Base-by-base conservation (phyloP, 1,140 invertebrate species). In the Tetramorium parvispinum region DNA sequence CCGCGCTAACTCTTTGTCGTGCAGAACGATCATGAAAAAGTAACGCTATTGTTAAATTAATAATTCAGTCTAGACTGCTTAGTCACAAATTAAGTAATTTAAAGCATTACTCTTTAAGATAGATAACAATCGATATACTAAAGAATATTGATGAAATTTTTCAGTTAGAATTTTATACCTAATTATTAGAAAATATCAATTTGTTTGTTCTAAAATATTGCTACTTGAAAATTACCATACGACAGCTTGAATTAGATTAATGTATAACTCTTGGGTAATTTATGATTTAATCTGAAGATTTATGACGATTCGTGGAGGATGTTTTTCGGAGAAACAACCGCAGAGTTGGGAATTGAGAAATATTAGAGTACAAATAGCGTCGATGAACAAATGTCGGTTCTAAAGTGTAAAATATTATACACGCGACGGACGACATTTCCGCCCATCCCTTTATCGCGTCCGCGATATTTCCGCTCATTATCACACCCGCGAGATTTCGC, bases 401-500 rank as follows among this genome's bases (percentile, higher is more conserved):
- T 40, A 21, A 40, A 57, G 37, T 40, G n/a, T 61, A 27, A 57
- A 59, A 61, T 76, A 59, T 59, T 40, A 59, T 18, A 59, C 37
- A 55, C 3, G 3, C 5, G 4, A 10, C 75, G 24, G 21, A 8
- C 7, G 61, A 51, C n/a, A 77, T 66, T 51, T 51, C 43, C 27
- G 11, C 13, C 46, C 27, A 6, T 32, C 2, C n/a, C 4, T 27
- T 81, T 81, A 43, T 68, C 32, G 32, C 13, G 61, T 27, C 21
- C 13, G 32, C n/a, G 32, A 13, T 27, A 32, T 65, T 78, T 49
- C 40, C 51, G n/a, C n/a, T 43, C 16, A 27, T 70, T 70, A 70
- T 81, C 65, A 55, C 78, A 24, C 53, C 16, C 46, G 18, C 13
- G 40, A 59, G 51, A 82, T 59, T 73, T 82, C 24, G 11, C 53